These are phyloP conservation scores for Leptopilina myrica DNA, from an alignment of 2,888 invertebrate species.

Conservation along the genomic window DNA sequence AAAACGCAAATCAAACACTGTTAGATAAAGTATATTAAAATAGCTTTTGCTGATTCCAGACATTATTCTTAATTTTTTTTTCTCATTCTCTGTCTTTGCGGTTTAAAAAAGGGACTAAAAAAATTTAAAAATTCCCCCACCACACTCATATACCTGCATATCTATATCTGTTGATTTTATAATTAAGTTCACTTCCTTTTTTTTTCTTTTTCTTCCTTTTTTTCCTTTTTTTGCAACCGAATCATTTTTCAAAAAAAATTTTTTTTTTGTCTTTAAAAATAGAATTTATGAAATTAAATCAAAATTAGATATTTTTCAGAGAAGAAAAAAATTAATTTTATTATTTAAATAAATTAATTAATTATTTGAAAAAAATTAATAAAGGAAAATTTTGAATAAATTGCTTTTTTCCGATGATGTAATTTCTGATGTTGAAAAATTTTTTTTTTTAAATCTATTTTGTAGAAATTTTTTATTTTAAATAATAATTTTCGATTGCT, in stretches of 20 bases:
- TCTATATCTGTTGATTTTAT: neutral
- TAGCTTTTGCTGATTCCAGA: slow-evolving; percentile 28
- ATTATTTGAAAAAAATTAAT: too few relatives aligned
- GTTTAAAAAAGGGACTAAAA: neutral
- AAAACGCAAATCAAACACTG: slow-evolving; percentile 38
- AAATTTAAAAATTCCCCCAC: neutral
- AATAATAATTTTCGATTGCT: neutral
- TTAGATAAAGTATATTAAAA: slow-evolving; percentile 35
- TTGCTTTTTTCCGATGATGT: too few relatives aligned
- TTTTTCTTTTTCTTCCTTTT: too few relatives aligned
- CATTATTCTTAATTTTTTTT: slow-evolving; percentile 15
- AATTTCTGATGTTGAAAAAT: too few relatives aligned
- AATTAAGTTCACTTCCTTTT: too few relatives aligned
- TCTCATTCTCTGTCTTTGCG: neutral
- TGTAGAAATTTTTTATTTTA: neutral
- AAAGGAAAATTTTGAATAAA: too few relatives aligned
- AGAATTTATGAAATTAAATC: too few relatives aligned
- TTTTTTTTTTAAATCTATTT: too few relatives aligned
- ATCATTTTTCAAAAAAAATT: too few relatives aligned
- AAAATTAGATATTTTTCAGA: too few relatives aligned
- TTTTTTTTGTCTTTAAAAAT: too few relatives aligned
- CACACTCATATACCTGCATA: neutral
- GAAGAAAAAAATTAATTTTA: neutral
- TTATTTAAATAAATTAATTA: neutral
- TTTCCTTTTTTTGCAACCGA: too few relatives aligned